Conservation (phyloP, 2,888 invertebrate species). For the Anaspis maculata region DNA sequence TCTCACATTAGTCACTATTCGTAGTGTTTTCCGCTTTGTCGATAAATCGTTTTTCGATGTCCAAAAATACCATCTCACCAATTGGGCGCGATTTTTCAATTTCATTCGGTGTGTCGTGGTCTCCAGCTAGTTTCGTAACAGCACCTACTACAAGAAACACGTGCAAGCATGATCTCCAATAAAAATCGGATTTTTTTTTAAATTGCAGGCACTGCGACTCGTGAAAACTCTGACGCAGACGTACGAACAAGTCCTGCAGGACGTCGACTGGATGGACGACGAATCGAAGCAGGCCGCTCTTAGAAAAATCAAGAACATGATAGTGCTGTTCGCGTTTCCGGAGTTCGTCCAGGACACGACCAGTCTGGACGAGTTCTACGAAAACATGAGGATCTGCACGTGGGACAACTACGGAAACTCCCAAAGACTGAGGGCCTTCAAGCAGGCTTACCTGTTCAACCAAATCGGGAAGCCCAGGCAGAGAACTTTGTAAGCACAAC, state of each 20-base stretch:
- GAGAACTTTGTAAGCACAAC: conserved; percentile 23
- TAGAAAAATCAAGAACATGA: conserved; percentile 45
- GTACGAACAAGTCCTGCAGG: conserved; percentile 38
- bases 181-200: no score
- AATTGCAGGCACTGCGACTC: no score
- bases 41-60: no score
- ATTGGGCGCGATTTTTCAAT: no score
- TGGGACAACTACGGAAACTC: conserved; percentile 39
- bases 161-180: conserved; percentile 32
- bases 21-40: no score
- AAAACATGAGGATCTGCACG: conserved; percentile 33
- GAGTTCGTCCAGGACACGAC: conserved; percentile 25
- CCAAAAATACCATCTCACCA: no score
- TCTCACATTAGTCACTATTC: no score
- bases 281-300: conserved; percentile 42
- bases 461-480: conserved; percentile 27
- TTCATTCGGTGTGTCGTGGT: no score
- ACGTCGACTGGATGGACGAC: conserved; percentile 48
- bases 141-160: background rate
- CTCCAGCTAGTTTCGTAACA: conserved; percentile 18
- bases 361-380: conserved; percentile 33
- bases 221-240: no score
- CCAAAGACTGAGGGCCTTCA: conserved; percentile 33
- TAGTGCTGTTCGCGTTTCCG: conserved; percentile 34
- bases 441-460: conserved; percentile 30